Percentiles rank a stretch among this genome's conserved stretches.
These are phyloP conservation scores for Lepus oiostolus DNA, from an alignment of 2,797 vertebrate genomes.

Conservation along the genomic window DNA sequence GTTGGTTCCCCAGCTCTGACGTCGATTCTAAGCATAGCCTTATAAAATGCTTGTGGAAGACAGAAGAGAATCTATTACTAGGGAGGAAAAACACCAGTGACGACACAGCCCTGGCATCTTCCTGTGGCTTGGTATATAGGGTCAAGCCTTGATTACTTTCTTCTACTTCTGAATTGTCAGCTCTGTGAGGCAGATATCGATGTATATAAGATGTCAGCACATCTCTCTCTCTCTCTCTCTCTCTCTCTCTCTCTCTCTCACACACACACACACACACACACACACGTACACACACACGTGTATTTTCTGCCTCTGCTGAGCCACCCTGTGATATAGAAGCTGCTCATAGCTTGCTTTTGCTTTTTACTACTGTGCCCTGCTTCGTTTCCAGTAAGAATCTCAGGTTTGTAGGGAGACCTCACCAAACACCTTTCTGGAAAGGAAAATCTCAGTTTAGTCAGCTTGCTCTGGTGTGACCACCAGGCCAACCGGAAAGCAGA, in stretches of 20 bases:
- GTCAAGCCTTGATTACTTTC: slow-evolving; percentile 76
- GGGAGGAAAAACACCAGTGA: slow-evolving; percentile 71
- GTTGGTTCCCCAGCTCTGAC: neutral
- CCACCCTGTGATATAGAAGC: slow-evolving; percentile 63
- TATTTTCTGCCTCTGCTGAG: slow-evolving; percentile 65
- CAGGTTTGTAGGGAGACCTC: slow-evolving; percentile 41
- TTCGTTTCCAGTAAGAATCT: slow-evolving; percentile 63
- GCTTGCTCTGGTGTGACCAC: slow-evolving; percentile 39
- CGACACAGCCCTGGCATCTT: slow-evolving; percentile 65
- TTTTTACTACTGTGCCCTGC: slow-evolving; percentile 27
- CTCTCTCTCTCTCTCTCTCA: too few relatives aligned
- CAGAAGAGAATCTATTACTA: neutral
- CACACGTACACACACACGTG: slow-evolving; percentile 43
- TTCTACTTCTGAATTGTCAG: slow-evolving; percentile 70
- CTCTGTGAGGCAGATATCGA: slow-evolving; percentile 64
- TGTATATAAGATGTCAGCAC: slow-evolving; percentile 64
- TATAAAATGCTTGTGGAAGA: slow-evolving; percentile 43
- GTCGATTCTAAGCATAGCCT: slow-evolving; percentile 58
- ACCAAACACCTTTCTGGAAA: slow-evolving; percentile 58
- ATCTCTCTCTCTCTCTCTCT: neutral
- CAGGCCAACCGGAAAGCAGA: slow-evolving; percentile 53
- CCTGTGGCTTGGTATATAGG: slow-evolving; percentile 63
- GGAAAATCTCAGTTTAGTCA: slow-evolving; percentile 10
- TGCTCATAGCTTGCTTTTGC: slow-evolving; percentile 62
- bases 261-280: neutral